These are phyloP conservation scores for Hippopotamyrus pictus DNA, from an alignment of 2,797 vertebrate genomes.

Conservation along the genomic window DNA sequence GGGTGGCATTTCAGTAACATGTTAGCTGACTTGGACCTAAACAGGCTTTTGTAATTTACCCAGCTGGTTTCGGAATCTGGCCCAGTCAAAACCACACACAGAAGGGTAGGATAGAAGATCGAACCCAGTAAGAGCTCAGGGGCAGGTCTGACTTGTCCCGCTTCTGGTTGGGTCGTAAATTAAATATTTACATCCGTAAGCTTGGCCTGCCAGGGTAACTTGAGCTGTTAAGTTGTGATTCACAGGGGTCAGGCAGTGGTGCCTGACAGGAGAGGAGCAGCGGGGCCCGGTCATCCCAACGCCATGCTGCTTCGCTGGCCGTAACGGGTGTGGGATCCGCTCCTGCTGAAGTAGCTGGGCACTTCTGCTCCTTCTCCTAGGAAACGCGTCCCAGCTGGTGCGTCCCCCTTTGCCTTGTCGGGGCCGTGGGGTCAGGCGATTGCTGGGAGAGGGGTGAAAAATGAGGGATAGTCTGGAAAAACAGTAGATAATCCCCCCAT, in stretches of 20 bases:
- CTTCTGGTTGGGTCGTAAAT: neutral
- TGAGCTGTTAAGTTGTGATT: neutral
- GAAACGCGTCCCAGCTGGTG: neutral
- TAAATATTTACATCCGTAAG: neutral
- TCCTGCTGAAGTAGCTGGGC: conserved; percentile 2
- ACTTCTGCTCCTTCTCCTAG: conserved; percentile 5
- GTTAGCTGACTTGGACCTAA: neutral
- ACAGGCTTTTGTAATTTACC: neutral
- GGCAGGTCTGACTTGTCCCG: neutral
- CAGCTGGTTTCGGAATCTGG: neutral
- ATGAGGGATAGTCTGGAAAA: conserved; percentile 6
- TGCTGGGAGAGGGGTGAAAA: neutral
- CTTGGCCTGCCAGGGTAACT: neutral
- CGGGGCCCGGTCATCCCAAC: neutral
- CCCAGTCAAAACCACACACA: neutral
- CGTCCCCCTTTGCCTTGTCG: neutral
- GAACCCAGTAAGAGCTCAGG: neutral
- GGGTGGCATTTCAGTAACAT: neutral
- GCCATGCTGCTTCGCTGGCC: neutral
- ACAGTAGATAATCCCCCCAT: conserved; percentile 5
- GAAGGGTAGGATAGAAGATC: neutral
- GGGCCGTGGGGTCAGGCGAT: neutral
- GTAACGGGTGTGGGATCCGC: neutral
- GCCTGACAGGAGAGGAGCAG: neutral
- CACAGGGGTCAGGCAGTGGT: neutral